Evolutionary conservation across 1,140 invertebrate genomes (phyloP).

Genomic region (Trachymyrmex septentrionalis): DNA sequence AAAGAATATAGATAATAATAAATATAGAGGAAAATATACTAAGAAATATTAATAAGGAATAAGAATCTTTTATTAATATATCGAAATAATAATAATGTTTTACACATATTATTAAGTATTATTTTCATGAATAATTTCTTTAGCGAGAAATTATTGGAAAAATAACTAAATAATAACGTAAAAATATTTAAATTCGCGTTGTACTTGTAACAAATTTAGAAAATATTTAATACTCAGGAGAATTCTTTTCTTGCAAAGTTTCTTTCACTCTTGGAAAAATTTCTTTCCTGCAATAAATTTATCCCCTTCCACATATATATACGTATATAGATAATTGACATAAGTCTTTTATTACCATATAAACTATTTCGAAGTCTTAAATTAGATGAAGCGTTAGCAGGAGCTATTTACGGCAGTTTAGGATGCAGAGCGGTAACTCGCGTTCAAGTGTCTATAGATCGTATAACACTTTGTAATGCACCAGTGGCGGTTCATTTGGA

Average conservation of each 20-base stretch:
- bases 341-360: neutral
- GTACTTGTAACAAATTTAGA: neutral
- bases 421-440: neutral
- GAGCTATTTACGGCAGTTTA: slow-evolving; percentile 18
- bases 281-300: neutral
- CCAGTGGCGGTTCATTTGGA: slow-evolving; percentile 39
- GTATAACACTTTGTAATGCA: slow-evolving; percentile 51
- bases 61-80: neutral
- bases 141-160: neutral
- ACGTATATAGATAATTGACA: too few relatives aligned
- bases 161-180: neutral
- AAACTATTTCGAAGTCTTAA: neutral
- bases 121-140: neutral
- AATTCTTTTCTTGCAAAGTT: neutral
- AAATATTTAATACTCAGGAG: neutral
- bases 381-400: neutral
- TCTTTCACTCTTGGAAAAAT: neutral
- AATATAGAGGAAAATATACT: neutral
- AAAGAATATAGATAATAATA: too few relatives aligned
- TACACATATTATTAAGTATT: neutral
- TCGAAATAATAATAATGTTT: neutral
- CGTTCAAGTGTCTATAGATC: slow-evolving; percentile 14
- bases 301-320: neutral
- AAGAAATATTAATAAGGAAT: neutral
- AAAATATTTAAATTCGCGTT: neutral